These are phyloP conservation scores for Caloenas nicobarica DNA, from an alignment of 2,113 vertebrate genomes.

Conservation along the genomic window DNA sequence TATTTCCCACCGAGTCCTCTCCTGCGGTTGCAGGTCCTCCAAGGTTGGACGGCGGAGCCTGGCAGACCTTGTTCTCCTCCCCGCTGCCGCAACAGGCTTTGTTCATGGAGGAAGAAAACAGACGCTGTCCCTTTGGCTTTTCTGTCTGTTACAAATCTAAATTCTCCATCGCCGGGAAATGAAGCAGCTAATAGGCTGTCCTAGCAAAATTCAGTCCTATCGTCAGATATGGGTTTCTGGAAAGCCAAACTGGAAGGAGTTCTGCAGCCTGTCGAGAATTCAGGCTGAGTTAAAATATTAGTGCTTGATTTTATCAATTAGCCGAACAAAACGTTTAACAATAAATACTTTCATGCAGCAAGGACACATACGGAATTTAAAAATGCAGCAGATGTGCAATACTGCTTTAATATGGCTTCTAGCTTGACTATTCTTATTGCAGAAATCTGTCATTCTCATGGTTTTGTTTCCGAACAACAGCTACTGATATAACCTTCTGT, in stretches of 20 bases:
- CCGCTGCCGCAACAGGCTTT: not conserved
- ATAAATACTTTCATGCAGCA: not conserved
- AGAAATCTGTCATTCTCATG: conserved; percentile 34
- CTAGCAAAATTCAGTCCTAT: not conserved
- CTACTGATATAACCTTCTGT: conserved; percentile 7
- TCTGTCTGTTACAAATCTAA: not conserved
- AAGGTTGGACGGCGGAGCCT: not conserved
- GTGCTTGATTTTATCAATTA: conserved; percentile 13
- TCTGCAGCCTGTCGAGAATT: not conserved
- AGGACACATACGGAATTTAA: not conserved
- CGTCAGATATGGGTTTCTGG: not conserved
- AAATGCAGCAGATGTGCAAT: conserved; percentile 17
- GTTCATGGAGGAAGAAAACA: not conserved
- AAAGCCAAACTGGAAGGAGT: not conserved
- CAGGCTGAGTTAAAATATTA: not conserved
- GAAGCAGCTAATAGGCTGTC: not conserved
- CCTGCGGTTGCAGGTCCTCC: not conserved
- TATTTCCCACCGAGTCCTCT: not conserved
- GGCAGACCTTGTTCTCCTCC: not conserved
- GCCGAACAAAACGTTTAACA: not conserved
- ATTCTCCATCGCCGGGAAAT: not conserved
- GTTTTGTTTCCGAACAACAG: not conserved
- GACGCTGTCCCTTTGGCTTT: not conserved
- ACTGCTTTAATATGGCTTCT: conserved; percentile 52
- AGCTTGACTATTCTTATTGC: conserved; percentile 38